Evolutionary conservation across 2,888 invertebrate species (phyloP), one percentile per base, ranked within the genome.

Genomic region (Eumacrocentrus americanus): DNA sequence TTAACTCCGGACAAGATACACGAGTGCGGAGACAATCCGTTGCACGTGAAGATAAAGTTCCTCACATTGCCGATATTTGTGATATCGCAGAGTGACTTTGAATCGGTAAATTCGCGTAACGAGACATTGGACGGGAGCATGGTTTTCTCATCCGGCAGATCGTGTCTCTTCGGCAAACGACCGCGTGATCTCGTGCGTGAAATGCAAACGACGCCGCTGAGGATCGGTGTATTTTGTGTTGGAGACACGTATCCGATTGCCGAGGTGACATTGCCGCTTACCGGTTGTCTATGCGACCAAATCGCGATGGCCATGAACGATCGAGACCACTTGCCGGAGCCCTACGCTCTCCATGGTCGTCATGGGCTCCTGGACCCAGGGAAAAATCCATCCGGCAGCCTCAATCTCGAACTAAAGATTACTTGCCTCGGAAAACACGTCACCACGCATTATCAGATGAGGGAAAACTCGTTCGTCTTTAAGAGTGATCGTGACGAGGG

Each of bases 201-300:
- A 40, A 70, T 80, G 62, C 72, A 75, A 37, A 64, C 65, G n/a
- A 66, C 60, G 18, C 70, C 69, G 3, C 20, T 78, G 14, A 74
- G 66, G 62, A 69, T 79, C 54, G 78, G 78, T 2, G 67, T 80
- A 22, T 79, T 79, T 62, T 72, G 78, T 37, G 22, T 52, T 2
- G 73, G 72, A 9, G 80, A 80, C 57, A 77, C 74, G 57, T 80
- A 72, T 67, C 79, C 80, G 29, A 70, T 72, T n/a, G 80, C 77
- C 7, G 75, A 80, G 58, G 67, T 73, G 12, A 66, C 73, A 34
- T 56, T 79, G 2, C 66, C 68, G 2, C 55, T 80, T 29, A 67
- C 71, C 2, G 79, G 78, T 2, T 80, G 80, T 57, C 60, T 78
- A 1, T 80, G 80, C 63, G 76, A 80, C 38, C 80, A 80, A 59